phyloP scores from a whole-genome alignment of 2,113 vertebrate genomes.

The Apus apus region DNA sequence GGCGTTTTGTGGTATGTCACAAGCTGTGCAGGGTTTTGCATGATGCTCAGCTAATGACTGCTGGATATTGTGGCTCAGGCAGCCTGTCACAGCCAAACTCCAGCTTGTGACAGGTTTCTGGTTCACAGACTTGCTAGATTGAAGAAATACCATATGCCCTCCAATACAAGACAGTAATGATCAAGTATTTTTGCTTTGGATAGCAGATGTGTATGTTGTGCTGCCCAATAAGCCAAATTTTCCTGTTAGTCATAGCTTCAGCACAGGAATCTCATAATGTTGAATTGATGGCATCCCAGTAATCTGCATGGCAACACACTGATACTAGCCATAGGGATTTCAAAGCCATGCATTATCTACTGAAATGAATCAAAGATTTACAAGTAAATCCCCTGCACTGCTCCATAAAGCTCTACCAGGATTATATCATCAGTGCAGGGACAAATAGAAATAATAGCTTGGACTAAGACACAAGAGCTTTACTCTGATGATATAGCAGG shows the following conservation, averaged over 20 bases:
- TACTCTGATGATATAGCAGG: not conserved
- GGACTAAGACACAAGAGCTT: slow-evolving; percentile 45
- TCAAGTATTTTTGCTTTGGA: not conserved
- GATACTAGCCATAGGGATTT: slow-evolving; percentile 15
- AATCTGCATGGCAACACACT: slow-evolving; percentile 53
- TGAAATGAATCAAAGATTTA: slow-evolving; percentile 55
- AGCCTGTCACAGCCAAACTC: not conserved
- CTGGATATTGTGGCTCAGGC: not conserved
- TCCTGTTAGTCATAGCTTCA: not conserved
- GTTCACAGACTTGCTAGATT: not conserved
- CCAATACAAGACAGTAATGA: not conserved
- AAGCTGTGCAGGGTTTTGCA: not conserved
- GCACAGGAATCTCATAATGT: not conserved
- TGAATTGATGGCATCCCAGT: not conserved
- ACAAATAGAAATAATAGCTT: slow-evolving; percentile 32
- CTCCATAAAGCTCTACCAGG: slow-evolving; percentile 28
- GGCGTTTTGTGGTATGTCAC: not conserved
- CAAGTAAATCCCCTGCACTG: slow-evolving; percentile 45
- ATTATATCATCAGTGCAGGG: slow-evolving; percentile 51
- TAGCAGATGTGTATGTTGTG: not conserved
- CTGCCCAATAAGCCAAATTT: slow-evolving; percentile 27
- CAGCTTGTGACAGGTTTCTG: not conserved
- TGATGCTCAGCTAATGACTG: not conserved
- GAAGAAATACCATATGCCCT: not conserved
- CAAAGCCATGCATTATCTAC: slow-evolving; percentile 3